Percentiles rank a stretch among this genome's conserved stretches.
Evolutionary conservation across 2,888 invertebrate genomes (phyloP).

Genomic region (Chrysodeixis includens): DNA sequence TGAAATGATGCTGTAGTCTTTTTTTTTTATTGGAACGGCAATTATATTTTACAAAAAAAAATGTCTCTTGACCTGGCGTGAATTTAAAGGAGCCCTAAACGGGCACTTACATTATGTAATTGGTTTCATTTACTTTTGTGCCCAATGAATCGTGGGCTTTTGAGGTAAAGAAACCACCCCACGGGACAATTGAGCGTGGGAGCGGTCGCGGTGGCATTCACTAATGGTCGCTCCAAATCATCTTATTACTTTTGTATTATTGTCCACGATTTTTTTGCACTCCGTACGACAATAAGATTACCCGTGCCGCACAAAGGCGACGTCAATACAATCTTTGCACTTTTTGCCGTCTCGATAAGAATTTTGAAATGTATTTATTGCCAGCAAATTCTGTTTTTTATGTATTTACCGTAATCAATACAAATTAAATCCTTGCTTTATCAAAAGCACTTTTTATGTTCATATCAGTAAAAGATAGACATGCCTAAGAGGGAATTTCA

Average conservation of each 20-base stretch:
- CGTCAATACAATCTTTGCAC: slow-evolving; percentile 63
- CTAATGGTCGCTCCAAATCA: slow-evolving; percentile 82
- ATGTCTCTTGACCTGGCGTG: slow-evolving; percentile 15
- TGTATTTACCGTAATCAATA: slow-evolving; percentile 16
- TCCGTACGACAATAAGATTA: slow-evolving; percentile 66
- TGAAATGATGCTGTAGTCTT: no score
- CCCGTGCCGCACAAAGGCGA: slow-evolving; percentile 56
- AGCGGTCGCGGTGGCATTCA: slow-evolving; percentile 79
- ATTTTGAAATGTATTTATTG: slow-evolving; percentile 44
- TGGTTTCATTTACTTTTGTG: slow-evolving; percentile 46
- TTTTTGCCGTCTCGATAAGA: slow-evolving; percentile 65
- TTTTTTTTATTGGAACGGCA: not conserved
- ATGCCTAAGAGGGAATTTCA: not conserved
- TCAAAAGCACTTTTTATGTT: not conserved
- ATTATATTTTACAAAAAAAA: not conserved
- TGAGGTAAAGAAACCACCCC: slow-evolving; percentile 70
- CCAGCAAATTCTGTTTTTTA: slow-evolving; percentile 39
- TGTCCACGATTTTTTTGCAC: slow-evolving; percentile 76
- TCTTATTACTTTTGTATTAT: slow-evolving; percentile 85
- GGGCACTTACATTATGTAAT: slow-evolving; percentile 46
- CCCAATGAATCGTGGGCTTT: slow-evolving; percentile 53
- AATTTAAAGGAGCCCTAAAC: slow-evolving; percentile 31
- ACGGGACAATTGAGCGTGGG: slow-evolving; percentile 80
- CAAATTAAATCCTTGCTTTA: slow-evolving; percentile 5
- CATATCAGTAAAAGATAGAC: not conserved